Percentiles rank a stretch among this genome's conserved stretches.
Evolutionary conservation across 1,140 invertebrate species (phyloP).

Genomic region (Drosophila kepulauana): DNA sequence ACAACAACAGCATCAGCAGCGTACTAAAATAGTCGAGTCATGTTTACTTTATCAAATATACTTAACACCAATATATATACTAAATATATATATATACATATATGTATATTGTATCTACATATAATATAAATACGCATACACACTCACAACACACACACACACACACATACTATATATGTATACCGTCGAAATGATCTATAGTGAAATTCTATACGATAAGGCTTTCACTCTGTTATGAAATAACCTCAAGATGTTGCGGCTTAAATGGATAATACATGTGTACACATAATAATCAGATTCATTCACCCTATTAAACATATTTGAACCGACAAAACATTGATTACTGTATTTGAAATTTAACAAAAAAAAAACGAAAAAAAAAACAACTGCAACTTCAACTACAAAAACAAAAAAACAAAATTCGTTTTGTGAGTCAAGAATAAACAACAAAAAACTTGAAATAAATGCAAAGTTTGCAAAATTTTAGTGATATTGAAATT

Average conservation of each 20-base stretch:
- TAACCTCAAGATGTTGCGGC: too few relatives aligned
- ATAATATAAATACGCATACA: slow-evolving; percentile 9
- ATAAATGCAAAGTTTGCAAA: slow-evolving; percentile 65
- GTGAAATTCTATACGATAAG: neutral
- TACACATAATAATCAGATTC: neutral
- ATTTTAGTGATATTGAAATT: slow-evolving; percentile 66
- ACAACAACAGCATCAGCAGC: slow-evolving; percentile 10
- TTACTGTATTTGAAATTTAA: slow-evolving; percentile 31
- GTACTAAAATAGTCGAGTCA: slow-evolving; percentile 44
- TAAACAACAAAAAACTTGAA: slow-evolving; percentile 45
- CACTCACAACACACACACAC: slow-evolving; percentile 26
- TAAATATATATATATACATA: slow-evolving; percentile 19
- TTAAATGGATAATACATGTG: neutral
- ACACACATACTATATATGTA: slow-evolving; percentile 15
- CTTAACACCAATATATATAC: slow-evolving; percentile 12
- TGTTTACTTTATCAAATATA: slow-evolving; percentile 37
- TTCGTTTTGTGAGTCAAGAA: slow-evolving; percentile 6
- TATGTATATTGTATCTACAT: slow-evolving; percentile 17
- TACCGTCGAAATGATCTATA: neutral
- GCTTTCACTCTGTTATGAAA: neutral
- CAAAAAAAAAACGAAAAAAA: slow-evolving; percentile 3
- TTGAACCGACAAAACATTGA: slow-evolving; percentile 48
- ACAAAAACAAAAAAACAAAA: slow-evolving; percentile 1
- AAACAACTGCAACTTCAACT: neutral
- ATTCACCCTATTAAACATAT: slow-evolving; percentile 34